Evolutionary conservation across 1,140 invertebrate species (phyloP).

Genomic region (Drosophila tani): DNA sequence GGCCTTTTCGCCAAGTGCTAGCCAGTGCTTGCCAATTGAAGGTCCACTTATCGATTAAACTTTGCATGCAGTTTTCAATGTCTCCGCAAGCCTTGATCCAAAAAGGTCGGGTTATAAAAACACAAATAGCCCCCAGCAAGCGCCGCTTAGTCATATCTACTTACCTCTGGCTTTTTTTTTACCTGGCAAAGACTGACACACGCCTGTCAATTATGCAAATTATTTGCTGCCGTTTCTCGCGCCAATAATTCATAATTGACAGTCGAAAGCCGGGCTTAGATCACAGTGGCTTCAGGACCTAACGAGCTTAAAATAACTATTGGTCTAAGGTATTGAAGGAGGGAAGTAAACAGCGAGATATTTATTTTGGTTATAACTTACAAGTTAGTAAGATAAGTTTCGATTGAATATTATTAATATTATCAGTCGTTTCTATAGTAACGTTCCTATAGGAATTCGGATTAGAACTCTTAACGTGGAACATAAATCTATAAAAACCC

Average conservation of each 20-base stretch:
- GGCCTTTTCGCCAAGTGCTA: conserved; percentile 27
- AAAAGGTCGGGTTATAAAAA: conserved; percentile 56
- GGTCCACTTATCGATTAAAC: conserved; percentile 79
- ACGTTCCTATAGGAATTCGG: no score
- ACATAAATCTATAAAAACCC: no score
- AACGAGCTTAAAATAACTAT: conserved; percentile 21
- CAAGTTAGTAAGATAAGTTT: no score
- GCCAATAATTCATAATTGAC: conserved; percentile 37
- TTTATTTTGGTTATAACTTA: no score
- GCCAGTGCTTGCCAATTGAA: conserved; percentile 56
- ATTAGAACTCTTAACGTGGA: no score
- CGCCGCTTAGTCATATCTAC: conserved; percentile 20
- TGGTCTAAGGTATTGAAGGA: not conserved
- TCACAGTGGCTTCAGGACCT: not conserved
- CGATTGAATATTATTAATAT: no score
- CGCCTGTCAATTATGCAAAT: conserved; percentile 71
- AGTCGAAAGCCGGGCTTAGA: conserved; percentile 18
- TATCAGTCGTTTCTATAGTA: no score
- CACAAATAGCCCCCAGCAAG: conserved; percentile 42
- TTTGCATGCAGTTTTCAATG: conserved; percentile 80
- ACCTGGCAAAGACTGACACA: conserved; percentile 26
- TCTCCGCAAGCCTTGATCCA: conserved; percentile 74
- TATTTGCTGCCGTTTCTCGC: conserved; percentile 44
- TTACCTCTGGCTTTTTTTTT: conserved; percentile 5
- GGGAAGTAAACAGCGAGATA: not conserved